Base-by-base conservation (phyloP, 2,888 invertebrate genomes). In the Andrena camellia region DNA sequence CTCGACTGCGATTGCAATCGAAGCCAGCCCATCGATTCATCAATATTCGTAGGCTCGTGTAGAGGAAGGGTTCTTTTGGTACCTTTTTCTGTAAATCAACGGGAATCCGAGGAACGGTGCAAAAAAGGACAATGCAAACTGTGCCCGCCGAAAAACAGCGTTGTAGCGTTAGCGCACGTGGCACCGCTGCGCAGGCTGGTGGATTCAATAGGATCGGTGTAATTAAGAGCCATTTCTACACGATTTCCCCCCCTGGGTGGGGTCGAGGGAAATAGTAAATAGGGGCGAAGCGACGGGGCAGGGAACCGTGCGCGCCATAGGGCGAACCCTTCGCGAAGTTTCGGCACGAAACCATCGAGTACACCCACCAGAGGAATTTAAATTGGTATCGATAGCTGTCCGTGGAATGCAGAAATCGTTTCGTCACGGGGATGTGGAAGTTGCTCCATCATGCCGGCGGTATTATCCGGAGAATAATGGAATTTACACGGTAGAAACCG, bases 171-270 rank as follows among this genome's bases (percentile, higher is more conserved):
- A 85, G 87, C 86, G 90, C 91, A 92, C 92, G 93, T 92, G 92
- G 89, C 91, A 80, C 85, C 72, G 80, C 81, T 81, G 84, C 83
- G 63, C 85, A 75, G 90, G 88, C 88, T 88, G 86, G 90, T 85
- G 88, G 90, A 93, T 93, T 94, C 91, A 93, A 94, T 93, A 89
- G 92, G 93, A 94, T 94, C 91, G 93, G 90, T 93, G 94, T 94
- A 94, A 94, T 94, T 94, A 94, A 94, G 93, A 93, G 94, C 93
- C 92, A 93, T 94, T 94, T 93, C 93, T 93, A 91, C 93, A 91
- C 92, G 92, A 93, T 92, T 93, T 93, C 92, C 91, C 90, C 90
- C 89, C 81, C 79, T 26, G 8, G 84, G 80, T 70, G 85, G 89
- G 89, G 86, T 88, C 84, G 87, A 88, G 87, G 84, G 89, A 87